Percentiles rank a stretch among this genome's conserved stretches.
phyloP scores from a whole-genome alignment of 2,888 invertebrate genomes.

The Drosophila subsilvestris region DNA sequence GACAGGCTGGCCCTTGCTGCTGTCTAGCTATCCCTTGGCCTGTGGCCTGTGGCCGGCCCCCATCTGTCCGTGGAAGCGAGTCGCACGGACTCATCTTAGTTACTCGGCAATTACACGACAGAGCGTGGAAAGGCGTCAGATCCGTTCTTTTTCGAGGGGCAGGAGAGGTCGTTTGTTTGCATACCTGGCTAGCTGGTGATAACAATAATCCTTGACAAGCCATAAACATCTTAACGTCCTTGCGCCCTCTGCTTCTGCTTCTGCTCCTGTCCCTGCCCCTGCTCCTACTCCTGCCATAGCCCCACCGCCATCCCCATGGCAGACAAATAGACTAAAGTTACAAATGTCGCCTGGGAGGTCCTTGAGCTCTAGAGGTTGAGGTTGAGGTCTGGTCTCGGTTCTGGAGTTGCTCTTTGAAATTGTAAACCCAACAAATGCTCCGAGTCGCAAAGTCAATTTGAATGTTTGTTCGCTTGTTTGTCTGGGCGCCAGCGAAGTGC shows the following conservation, averaged over 20 bases:
- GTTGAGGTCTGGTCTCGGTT: neutral
- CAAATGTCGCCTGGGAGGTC: slow-evolving; percentile 25
- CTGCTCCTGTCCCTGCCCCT: neutral
- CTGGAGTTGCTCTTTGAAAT: slow-evolving; percentile 40
- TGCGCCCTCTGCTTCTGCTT: slow-evolving; percentile 17
- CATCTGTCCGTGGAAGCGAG: slow-evolving; percentile 5
- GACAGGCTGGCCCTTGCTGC: slow-evolving; percentile 17
- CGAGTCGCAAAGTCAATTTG: slow-evolving; percentile 70
- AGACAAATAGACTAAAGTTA: slow-evolving; percentile 68
- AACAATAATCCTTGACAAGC: slow-evolving; percentile 80
- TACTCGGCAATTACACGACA: slow-evolving; percentile 71
- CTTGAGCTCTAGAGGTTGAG: neutral
- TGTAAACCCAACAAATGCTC: slow-evolving; percentile 41
- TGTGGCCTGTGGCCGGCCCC: slow-evolving; percentile 1
- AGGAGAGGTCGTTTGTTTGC: slow-evolving; percentile 61
- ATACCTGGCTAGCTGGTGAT: slow-evolving; percentile 78
- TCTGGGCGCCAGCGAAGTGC: slow-evolving; percentile 4
- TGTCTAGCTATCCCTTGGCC: neutral
- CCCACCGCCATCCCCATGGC: slow-evolving; percentile 25
- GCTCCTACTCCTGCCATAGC: slow-evolving; percentile 6
- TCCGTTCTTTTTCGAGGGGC: slow-evolving; percentile 19
- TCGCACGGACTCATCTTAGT: slow-evolving; percentile 36
- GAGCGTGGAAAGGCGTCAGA: slow-evolving; percentile 18
- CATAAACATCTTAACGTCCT: slow-evolving; percentile 78
- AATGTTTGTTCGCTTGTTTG: slow-evolving; percentile 63